Evolutionary conservation across 2,113 vertebrate genomes (phyloP).

Genomic region (Sander vitreus): DNA sequence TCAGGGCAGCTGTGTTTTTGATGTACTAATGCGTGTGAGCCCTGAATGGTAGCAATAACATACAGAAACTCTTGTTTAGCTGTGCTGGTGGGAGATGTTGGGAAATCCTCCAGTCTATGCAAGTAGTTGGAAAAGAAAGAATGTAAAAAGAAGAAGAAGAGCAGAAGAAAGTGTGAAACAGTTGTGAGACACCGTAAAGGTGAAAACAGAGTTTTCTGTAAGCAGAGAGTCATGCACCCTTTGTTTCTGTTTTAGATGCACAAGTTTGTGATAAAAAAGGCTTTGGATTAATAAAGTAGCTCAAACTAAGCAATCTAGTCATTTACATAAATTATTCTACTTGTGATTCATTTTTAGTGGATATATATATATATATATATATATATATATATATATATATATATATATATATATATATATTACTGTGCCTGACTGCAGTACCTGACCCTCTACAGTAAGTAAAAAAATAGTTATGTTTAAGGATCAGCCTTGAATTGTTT

Average conservation of each 20-base stretch:
- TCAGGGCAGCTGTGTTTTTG: conserved; percentile 30
- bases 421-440: no score
- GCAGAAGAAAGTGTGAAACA: conserved; percentile 60
- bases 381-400: no score
- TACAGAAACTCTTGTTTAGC: conserved; percentile 99
- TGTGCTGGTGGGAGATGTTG: conserved; percentile 99
- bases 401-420: no score
- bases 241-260: not conserved
- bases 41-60: conserved; percentile 85
- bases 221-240: not conserved
- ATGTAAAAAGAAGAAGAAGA: conserved; percentile 57
- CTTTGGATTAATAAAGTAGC: not conserved
- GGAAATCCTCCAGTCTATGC: conserved; percentile 99
- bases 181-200: conserved; percentile 4
- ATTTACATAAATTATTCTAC: no score
- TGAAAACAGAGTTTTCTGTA: conserved; percentile 1
- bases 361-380: no score
- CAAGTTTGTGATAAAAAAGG: not conserved
- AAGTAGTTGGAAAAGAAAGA: conserved; percentile 87
- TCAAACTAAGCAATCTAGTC: not conserved
- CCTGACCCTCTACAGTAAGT: no score
- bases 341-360: no score
- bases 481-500: no score
- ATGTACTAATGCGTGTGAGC: conserved; percentile 48
- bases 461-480: no score